Conservation (phyloP, 2,797 vertebrate species). For the Halcyon leucocephala region DNA sequence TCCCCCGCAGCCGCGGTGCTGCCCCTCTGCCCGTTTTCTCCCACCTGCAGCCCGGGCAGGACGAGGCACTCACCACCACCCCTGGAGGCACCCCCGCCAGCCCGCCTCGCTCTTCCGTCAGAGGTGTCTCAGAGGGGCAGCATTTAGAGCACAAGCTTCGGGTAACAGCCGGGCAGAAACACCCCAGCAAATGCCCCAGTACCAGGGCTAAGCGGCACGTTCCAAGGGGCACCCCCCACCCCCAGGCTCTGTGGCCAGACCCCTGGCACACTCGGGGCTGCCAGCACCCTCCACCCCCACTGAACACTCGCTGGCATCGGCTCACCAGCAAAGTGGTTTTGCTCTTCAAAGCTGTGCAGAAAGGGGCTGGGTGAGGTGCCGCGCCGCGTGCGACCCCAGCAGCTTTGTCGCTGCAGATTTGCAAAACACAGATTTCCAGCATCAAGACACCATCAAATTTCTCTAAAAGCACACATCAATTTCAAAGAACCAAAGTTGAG, state of each 20-base stretch:
- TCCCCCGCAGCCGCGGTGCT: rapidly evolving
- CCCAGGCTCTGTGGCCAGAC: rapidly evolving
- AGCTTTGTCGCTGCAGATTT: not conserved
- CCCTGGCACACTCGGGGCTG: no score
- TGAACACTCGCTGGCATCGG: not conserved
- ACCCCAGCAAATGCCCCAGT: rapidly evolving
- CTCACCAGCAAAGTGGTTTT: not conserved
- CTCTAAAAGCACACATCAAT: not conserved
- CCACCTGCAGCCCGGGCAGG: rapidly evolving
- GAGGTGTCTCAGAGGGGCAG: rapidly evolving
- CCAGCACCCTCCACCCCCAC: not conserved
- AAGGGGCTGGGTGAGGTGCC: not conserved
- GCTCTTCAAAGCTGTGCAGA: not conserved
- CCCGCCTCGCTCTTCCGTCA: rapidly evolving
- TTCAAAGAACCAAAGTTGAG: not conserved
- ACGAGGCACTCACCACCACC: not conserved
- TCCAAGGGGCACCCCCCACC: rapidly evolving
- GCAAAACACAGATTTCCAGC: not conserved
- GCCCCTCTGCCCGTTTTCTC: not conserved
- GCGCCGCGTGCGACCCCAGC: not conserved
- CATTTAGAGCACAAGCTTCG: not conserved
- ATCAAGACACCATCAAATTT: not conserved
- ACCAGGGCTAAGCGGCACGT: not conserved
- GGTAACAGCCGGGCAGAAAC: rapidly evolving
- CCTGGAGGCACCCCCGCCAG: no score